These are phyloP conservation scores for Zaprionus ornatus DNA, from an alignment of 1,140 invertebrate genomes.

Conservation along the genomic window DNA sequence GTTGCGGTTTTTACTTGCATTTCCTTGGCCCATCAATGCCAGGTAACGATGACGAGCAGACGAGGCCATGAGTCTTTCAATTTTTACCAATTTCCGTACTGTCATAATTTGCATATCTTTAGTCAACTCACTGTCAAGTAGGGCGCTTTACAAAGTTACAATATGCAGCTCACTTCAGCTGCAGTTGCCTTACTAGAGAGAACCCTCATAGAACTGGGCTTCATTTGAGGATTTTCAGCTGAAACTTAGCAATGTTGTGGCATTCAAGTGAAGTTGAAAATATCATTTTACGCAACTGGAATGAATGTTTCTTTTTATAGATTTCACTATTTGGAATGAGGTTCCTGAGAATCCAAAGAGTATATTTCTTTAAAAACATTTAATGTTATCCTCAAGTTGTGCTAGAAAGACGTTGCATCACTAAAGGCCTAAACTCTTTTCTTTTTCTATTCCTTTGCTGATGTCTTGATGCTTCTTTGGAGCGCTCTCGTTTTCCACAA, in stretches of 20 bases:
- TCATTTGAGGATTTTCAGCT: not conserved
- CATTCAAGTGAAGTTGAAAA: not conserved
- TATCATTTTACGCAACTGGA: not conserved
- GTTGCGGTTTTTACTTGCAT: conserved; percentile 4
- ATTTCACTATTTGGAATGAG: too few species aligned
- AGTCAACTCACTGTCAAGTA: not conserved
- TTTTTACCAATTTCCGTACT: conserved; percentile 52
- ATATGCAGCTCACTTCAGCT: not conserved
- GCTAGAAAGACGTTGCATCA: not conserved
- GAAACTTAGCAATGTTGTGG: not conserved
- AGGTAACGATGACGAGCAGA: conserved; percentile 1
- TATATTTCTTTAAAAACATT: too few species aligned
- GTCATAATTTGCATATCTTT: conserved; percentile 23
- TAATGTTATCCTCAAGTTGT: too few species aligned
- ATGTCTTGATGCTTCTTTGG: not conserved
- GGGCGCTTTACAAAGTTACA: not conserved
- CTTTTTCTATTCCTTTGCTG: too few species aligned
- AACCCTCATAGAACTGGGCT: not conserved
- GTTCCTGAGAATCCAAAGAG: too few species aligned
- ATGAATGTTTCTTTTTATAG: not conserved
- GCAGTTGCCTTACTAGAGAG: not conserved
- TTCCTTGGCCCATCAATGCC: conserved; percentile 30
- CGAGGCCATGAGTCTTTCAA: conserved; percentile 29
- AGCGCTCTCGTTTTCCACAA: not conserved
- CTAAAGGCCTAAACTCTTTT: not conserved